phyloP scores from a whole-genome alignment of 2,888 invertebrate species.

The Tubulanus polymorphus region DNA sequence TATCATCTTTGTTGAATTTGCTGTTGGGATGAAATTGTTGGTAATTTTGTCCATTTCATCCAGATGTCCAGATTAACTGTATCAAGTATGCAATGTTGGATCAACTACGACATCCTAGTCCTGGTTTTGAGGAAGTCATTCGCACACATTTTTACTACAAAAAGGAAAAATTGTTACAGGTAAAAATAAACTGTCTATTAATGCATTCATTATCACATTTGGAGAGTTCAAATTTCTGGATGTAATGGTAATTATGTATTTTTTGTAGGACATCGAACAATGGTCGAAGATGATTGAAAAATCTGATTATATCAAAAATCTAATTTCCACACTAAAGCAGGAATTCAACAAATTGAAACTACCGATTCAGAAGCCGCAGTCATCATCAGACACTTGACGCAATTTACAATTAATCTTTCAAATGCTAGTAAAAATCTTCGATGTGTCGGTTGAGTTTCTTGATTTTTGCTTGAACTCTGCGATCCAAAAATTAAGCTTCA shows the following conservation, averaged over 20 bases:
- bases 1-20: not conserved
- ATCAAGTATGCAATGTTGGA: conserved; percentile 43
- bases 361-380: too few species aligned
- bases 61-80: conserved; percentile 35
- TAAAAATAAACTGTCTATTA: conserved; percentile 9
- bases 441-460: too few species aligned
- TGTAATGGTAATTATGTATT: not conserved
- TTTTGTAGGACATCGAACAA: conserved; percentile 30
- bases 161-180: conserved; percentile 34
- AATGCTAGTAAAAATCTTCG: too few species aligned
- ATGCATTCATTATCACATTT: not conserved
- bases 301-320: conserved; percentile 23
- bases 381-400: too few species aligned
- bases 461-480: too few species aligned
- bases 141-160: conserved; percentile 37
- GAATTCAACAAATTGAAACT: conserved; percentile 28
- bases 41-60: conserved; percentile 6
- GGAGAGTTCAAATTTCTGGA: not conserved
- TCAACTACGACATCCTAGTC: conserved; percentile 35
- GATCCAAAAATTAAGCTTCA: too few species aligned
- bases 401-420: too few species aligned
- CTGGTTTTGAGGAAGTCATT: conserved; percentile 40
- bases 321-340: conserved; percentile 23
- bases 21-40: not conserved
- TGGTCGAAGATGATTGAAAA: conserved; percentile 26